A percentile compares a stretch with the other conserved stretches of the same genome.
Evolutionary conservation across 2,888 invertebrate species (phyloP).

Genomic region (Flexamia atlantica): DNA sequence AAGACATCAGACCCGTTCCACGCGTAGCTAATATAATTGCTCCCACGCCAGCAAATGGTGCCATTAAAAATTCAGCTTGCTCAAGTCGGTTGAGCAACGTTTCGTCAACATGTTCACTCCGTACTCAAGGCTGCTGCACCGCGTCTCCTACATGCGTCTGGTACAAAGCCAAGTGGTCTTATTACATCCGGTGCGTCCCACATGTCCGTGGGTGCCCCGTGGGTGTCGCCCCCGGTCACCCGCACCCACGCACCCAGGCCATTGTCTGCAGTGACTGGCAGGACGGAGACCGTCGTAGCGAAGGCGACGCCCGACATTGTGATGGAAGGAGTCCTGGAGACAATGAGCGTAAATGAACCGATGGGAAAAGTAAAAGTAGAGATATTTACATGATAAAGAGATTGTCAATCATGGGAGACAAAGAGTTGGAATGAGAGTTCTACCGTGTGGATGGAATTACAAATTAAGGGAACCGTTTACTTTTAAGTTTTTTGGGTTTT

Average conservation of each 20-base stretch:
- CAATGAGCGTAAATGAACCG: constrained; percentile 10
- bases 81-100: too few species aligned
- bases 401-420: constrained; percentile 10
- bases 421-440: neutral
- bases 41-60: too few species aligned
- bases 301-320: neutral
- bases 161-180: too few species aligned
- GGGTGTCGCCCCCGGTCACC: neutral
- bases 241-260: constrained; percentile 5
- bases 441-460: too few species aligned
- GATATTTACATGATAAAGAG: constrained; percentile 16
- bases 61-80: too few species aligned
- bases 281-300: neutral
- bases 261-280: constrained; percentile 13
- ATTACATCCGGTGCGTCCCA: constrained; percentile 11
- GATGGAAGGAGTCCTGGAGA: neutral
- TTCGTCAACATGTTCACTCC: too few species aligned
- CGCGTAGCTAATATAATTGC: too few species aligned
- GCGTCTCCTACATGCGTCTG: too few species aligned
- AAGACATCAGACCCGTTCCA: too few species aligned
- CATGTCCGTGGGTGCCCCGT: constrained; percentile 31
- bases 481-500: too few species aligned
- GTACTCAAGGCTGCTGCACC: too few species aligned
- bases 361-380: constrained; percentile 2
- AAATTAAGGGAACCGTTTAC: too few species aligned